Conservation (phyloP, 2,888 invertebrate genomes). For the Adelphocoris suturalis region DNA sequence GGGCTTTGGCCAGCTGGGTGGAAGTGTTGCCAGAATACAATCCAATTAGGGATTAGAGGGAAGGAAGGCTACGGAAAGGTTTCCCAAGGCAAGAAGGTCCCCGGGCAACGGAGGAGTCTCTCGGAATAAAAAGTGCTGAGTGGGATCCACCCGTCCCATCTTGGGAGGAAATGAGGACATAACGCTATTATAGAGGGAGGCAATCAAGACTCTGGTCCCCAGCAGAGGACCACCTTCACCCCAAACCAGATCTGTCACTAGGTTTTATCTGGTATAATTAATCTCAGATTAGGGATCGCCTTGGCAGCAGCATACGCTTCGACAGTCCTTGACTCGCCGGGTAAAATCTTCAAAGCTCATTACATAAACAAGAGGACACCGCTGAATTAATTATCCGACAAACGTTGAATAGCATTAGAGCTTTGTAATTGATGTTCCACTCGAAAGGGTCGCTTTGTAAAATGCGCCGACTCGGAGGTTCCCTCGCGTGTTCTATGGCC, state of each 20-base stretch:
- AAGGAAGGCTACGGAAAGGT: slow-evolving; percentile 24
- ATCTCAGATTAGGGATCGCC: slow-evolving; percentile 66
- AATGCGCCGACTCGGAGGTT: slow-evolving; percentile 2
- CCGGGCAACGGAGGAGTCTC: slow-evolving; percentile 47
- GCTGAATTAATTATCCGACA: slow-evolving; percentile 63
- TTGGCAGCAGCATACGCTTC: slow-evolving; percentile 46
- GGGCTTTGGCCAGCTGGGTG: slow-evolving; percentile 66
- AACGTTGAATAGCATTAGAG: slow-evolving; percentile 26
- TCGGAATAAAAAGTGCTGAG: slow-evolving; percentile 69
- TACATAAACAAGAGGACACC: slow-evolving; percentile 64
- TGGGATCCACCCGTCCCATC: slow-evolving; percentile 25
- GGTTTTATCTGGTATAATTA: slow-evolving; percentile 64
- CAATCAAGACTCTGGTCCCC: slow-evolving; percentile 55
- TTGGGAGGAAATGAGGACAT: slow-evolving; percentile 69
- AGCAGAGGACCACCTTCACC: slow-evolving; percentile 30
- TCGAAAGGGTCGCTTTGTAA: slow-evolving; percentile 43
- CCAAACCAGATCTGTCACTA: slow-evolving; percentile 59
- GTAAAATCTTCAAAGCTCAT: slow-evolving; percentile 55
- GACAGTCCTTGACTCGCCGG: neutral
- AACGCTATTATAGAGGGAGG: slow-evolving; percentile 65
- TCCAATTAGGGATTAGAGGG: slow-evolving; percentile 64
- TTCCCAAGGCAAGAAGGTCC: slow-evolving; percentile 32
- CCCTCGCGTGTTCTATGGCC: neutral
- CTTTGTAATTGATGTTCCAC: slow-evolving; percentile 42
- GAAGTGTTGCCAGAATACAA: slow-evolving; percentile 70